Percentiles rank a stretch among this genome's conserved stretches.
Evolutionary conservation across 2,113 vertebrate species (phyloP).

Genomic region (Tor tambroides): DNA sequence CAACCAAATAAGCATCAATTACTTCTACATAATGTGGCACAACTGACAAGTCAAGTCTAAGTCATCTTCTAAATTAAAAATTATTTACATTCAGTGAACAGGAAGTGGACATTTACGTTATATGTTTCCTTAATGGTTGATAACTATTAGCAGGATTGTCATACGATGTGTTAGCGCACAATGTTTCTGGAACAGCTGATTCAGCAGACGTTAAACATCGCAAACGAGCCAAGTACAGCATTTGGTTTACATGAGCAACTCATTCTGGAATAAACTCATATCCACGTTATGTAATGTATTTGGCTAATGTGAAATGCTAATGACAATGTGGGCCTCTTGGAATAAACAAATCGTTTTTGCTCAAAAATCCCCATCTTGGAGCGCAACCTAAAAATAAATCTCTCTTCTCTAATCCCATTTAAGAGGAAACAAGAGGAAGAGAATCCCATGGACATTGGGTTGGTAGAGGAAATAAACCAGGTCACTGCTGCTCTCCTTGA

Average conservation of each 20-base stretch:
- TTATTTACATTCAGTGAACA: not conserved
- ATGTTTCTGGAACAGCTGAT: not conserved
- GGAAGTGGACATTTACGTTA: not conserved
- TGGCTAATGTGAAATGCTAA: not conserved
- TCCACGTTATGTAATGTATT: not conserved
- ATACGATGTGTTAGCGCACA: not conserved
- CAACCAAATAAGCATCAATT: no score
- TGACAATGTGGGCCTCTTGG: not conserved
- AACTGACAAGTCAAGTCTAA: no score
- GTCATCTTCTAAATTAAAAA: no score
- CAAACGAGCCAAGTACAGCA: not conserved
- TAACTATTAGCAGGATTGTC: not conserved
- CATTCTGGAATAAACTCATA: not conserved
- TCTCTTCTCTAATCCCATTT: not conserved
- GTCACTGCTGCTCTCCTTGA: slow-evolving; percentile 29
- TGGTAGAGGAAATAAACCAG: slow-evolving; percentile 32
- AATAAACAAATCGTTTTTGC: not conserved
- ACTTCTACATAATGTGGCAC: no score
- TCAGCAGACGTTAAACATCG: not conserved
- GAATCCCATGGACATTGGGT: slow-evolving; percentile 2
- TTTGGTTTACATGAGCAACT: not conserved
- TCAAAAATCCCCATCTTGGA: not conserved
- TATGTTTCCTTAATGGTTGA: not conserved
- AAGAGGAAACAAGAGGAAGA: not conserved
- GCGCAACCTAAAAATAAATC: not conserved